Percentiles rank a stretch among this genome's conserved stretches.
These are phyloP conservation scores for Diadegma fenestrale DNA, from an alignment of 2,888 invertebrate species.

Conservation along the genomic window DNA sequence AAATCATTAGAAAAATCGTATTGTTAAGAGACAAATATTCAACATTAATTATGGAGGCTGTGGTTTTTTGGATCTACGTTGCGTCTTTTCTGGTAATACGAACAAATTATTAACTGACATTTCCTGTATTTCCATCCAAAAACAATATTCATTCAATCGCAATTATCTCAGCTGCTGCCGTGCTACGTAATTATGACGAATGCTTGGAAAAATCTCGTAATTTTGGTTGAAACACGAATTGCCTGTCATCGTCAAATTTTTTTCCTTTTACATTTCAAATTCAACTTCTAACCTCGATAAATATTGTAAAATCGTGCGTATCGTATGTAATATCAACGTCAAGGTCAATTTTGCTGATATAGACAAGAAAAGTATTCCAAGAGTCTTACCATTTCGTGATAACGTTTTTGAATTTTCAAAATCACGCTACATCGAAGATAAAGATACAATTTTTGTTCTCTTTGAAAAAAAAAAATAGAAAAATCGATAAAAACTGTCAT, in stretches of 20 bases:
- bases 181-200: background rate
- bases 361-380: background rate
- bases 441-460: background rate
- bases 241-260: background rate
- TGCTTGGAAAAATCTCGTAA: background rate
- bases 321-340: background rate
- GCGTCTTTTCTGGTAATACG: slow-evolving; percentile 65
- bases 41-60: slow-evolving; percentile 35
- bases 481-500: background rate
- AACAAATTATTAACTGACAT: slow-evolving; percentile 11
- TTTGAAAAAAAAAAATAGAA: background rate
- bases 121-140: background rate
- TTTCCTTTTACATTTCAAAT: background rate
- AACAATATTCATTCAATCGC: background rate
- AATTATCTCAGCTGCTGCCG: slow-evolving; percentile 7
- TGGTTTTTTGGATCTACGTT: slow-evolving; percentile 63
- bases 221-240: background rate
- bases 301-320: background rate
- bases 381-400: background rate
- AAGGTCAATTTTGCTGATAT: slow-evolving; percentile 1
- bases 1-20: slow-evolving; percentile 2
- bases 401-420: background rate
- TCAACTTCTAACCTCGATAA: background rate
- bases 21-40: slow-evolving; percentile 17
- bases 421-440: background rate